A percentile compares a stretch with the other conserved stretches of the same genome.
Conservation (phyloP, 1,140 invertebrate species). For the Mamestra configurata region DNA sequence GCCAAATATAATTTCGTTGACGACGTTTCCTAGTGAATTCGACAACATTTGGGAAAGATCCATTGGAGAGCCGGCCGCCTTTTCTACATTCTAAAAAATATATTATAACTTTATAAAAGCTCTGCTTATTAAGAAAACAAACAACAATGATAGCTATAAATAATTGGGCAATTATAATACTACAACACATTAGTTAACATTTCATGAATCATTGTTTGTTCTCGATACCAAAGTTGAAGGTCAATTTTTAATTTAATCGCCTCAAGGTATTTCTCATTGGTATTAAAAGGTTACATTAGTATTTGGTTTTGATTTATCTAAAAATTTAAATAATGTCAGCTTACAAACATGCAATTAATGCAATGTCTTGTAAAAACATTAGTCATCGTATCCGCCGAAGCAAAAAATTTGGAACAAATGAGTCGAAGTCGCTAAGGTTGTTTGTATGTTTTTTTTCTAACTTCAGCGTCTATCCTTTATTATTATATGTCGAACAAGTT, state of each 20-base stretch:
- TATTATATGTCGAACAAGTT: background rate
- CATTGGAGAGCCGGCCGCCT: constrained; percentile 63
- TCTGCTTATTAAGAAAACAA: background rate
- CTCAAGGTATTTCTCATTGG: constrained; percentile 60
- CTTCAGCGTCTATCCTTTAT: background rate
- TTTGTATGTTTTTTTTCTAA: background rate
- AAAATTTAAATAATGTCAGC: constrained; percentile 50
- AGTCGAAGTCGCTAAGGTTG: no score
- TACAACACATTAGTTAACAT: background rate
- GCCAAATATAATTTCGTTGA: constrained; percentile 94
- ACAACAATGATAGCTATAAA: background rate
- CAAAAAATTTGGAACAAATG: constrained; percentile 8
- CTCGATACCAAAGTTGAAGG: constrained; percentile 51
- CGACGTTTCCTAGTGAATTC: constrained; percentile 93
- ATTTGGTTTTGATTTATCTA: constrained; percentile 26
- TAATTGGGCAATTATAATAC: background rate
- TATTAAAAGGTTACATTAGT: constrained; percentile 75
- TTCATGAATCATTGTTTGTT: constrained; percentile 1
- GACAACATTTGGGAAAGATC: constrained; percentile 85
- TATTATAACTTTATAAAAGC: background rate
- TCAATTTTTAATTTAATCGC: constrained; percentile 70
- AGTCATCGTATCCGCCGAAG: background rate
- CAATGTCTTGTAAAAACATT: background rate
- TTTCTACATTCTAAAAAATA: constrained; percentile 74
- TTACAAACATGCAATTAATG: background rate